Evolutionary conservation across 2,888 invertebrate species (phyloP), one percentile per base, ranked within the genome.

Genomic region (Netelia melanura): DNA sequence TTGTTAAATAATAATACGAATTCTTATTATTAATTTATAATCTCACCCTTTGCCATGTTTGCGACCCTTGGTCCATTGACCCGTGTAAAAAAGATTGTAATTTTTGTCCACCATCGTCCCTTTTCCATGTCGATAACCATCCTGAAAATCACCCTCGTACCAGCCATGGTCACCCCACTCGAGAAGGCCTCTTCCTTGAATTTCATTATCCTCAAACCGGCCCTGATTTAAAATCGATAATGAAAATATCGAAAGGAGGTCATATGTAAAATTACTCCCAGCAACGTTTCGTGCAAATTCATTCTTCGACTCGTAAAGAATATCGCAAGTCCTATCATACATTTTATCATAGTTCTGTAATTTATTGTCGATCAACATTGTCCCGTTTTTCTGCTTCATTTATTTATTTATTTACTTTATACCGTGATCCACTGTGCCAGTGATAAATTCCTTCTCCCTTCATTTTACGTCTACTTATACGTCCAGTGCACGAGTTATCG

Each of bases 361-460:
- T 5, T 2, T n/a, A 30, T 11, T 30, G 88, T 86, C 1, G 11
- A 14, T 38, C 8, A 2, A 68, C 8, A 64, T 71, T 23, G 11
- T 43, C 25, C 14, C 6, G n/a, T 58, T 1, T 9, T 64, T 14
- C 61, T 30, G 11, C 10, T n/a, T 14, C 10, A 6, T 54, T 3
- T 65, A 23, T 67, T 21, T n/a, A 23, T 21, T 44, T 48, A 48
- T 14, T 61, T 93, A 95, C 96, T 90, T 95, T 93, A 88, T 95
- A 96, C 44, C 94, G 90, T 2, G 95, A 94, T 62, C 96, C 96
- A 90, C 96, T 94, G 1, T 94, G 91, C 96, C 96, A 96, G 77
- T 93, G 94, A 90, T 95, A 96, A 3, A 94, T 94, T 3, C 96
- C 96, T 86, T 94, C 93, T 1, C 96, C 96, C 86, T 96, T 94